Conservation (phyloP, 2,797 vertebrate genomes). For the Sebastes vulpes region DNA sequence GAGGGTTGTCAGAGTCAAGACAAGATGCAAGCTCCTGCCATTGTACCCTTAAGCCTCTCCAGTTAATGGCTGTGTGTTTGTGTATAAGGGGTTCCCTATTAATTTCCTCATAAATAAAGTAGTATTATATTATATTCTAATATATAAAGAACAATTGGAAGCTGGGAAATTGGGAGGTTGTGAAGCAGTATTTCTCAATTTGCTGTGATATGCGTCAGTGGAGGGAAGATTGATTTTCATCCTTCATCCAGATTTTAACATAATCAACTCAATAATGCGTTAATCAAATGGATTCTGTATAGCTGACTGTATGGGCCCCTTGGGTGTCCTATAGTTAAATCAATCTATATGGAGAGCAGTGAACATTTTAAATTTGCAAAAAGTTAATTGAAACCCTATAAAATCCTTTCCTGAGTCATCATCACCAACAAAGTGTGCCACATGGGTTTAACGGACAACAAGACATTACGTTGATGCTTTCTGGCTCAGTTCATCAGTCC, state of each 20-base stretch:
- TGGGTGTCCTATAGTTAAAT: neutral
- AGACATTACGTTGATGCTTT: neutral
- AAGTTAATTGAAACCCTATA: constrained; percentile 7
- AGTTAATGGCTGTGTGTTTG: too few relatives aligned
- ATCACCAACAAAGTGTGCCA: constrained; percentile 1
- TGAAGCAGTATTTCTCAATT: too few relatives aligned
- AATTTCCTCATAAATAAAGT: too few relatives aligned
- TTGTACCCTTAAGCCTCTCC: too few relatives aligned
- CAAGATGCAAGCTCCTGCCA: too few relatives aligned
- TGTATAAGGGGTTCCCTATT: too few relatives aligned
- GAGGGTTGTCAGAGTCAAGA: too few relatives aligned
- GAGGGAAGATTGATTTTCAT: neutral
- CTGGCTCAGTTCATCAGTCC: neutral
- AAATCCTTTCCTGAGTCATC: neutral
- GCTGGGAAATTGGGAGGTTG: too few relatives aligned
- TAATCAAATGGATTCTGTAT: neutral
- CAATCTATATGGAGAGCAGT: neutral
- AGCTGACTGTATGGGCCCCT: neutral
- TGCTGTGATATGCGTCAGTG: too few relatives aligned
- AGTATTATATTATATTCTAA: too few relatives aligned
- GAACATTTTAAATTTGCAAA: neutral
- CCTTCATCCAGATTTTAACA: neutral
- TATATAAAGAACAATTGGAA: too few relatives aligned
- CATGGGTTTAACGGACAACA: neutral
- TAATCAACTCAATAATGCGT: neutral